A percentile compares a stretch with the other conserved stretches of the same genome.
Evolutionary conservation across 2,888 invertebrate species (phyloP).

Genomic region (Lacanobia wlatinum): DNA sequence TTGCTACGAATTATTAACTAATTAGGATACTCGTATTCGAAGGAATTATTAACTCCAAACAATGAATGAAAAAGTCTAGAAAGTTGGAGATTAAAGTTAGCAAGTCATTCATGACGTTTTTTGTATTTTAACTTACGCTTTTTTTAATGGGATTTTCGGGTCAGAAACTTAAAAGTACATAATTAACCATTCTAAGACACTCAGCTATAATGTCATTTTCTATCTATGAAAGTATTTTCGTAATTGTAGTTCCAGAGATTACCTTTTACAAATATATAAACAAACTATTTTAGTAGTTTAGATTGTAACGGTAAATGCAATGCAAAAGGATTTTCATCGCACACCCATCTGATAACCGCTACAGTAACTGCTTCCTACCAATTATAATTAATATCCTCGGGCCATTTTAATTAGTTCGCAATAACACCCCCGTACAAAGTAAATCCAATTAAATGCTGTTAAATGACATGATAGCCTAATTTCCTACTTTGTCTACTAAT

Average conservation of each 20-base stretch:
- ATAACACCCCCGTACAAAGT: neutral
- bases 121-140: neutral
- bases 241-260: too few species aligned
- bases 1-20: conserved; percentile 21
- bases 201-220: too few species aligned
- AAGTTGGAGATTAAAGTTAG: neutral
- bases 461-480: conserved; percentile 4
- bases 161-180: too few species aligned
- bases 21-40: neutral
- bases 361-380: neutral
- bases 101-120: too few species aligned
- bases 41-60: neutral
- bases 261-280: too few species aligned
- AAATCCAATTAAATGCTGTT: conserved; percentile 25
- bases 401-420: conserved; percentile 15
- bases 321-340: neutral
- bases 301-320: neutral
- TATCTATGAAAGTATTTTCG: too few species aligned
- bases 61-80: neutral
- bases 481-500: conserved; percentile 1
- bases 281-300: too few species aligned
- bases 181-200: too few species aligned
- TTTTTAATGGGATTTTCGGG: too few species aligned
- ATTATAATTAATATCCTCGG: neutral
- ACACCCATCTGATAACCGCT: neutral